phyloP scores from a whole-genome alignment of 2,888 invertebrate genomes.

The Pristionchus fissidentatus region DNA sequence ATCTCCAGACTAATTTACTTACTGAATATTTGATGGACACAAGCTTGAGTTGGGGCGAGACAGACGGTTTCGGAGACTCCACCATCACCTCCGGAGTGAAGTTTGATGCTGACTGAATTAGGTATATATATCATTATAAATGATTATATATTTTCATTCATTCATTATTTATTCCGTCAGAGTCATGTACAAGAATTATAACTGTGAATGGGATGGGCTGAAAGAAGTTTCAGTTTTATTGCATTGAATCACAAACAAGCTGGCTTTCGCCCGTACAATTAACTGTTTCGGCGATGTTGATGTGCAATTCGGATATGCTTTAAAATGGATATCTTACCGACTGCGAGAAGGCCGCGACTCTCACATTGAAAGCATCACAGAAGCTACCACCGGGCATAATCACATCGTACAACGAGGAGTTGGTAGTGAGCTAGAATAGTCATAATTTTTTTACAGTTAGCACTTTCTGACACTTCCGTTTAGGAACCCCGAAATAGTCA shows the following conservation, averaged over 20 bases:
- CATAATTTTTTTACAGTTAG: neutral
- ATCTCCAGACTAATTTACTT: neutral
- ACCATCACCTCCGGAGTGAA: constrained; percentile 21
- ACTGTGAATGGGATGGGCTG: too few relatives aligned
- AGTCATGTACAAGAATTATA: too few relatives aligned
- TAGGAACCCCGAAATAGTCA: too few relatives aligned
- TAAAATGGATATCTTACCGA: constrained; percentile 1
- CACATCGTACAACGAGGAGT: neutral
- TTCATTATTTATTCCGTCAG: too few relatives aligned
- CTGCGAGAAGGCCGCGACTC: constrained; percentile 27
- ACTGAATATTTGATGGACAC: constrained; percentile 19
- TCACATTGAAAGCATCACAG: constrained; percentile 35
- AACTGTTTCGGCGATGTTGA: too few relatives aligned
- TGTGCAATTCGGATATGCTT: neutral
- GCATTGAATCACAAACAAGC: neutral
- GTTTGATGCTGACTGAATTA: neutral
- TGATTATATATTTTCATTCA: too few relatives aligned
- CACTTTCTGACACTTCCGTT: too few relatives aligned
- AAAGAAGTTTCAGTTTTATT: too few relatives aligned
- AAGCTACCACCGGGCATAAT: neutral
- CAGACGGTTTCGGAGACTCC: constrained; percentile 28
- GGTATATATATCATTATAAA: too few relatives aligned
- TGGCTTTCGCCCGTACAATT: neutral
- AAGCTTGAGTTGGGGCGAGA: constrained; percentile 8
- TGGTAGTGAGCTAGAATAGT: neutral